Conservation (phyloP, 2,888 invertebrate genomes). For the Perithous albicinctus region DNA sequence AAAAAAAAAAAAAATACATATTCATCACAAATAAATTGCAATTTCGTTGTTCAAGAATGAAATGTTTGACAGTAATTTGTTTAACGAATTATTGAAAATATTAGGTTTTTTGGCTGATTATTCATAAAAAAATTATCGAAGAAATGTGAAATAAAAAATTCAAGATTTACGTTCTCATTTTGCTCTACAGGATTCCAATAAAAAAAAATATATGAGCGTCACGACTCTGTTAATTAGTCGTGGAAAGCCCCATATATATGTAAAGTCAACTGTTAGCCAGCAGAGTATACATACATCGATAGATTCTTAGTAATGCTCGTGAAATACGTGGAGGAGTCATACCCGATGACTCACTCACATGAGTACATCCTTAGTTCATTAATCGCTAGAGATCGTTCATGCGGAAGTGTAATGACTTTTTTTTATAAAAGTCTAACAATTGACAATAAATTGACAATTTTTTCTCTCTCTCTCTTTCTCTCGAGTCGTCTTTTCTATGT, state of each 20-base stretch:
- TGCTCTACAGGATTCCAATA: too few species aligned
- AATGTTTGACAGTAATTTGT: too few species aligned
- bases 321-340: slow-evolving; percentile 67
- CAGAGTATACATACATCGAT: slow-evolving; percentile 19
- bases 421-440: not conserved
- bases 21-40: too few species aligned
- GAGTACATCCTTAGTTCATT: slow-evolving; percentile 15
- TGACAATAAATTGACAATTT: not conserved
- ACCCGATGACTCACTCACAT: slow-evolving; percentile 44
- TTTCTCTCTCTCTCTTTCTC: not conserved
- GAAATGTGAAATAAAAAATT: too few species aligned
- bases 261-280: not conserved
- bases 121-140: too few species aligned
- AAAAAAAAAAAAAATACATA: too few species aligned
- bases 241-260: slow-evolving; percentile 4
- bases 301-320: slow-evolving; percentile 62
- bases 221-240: not conserved
- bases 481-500: not conserved
- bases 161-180: too few species aligned
- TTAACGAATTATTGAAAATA: too few species aligned
- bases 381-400: not conserved
- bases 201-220: too few species aligned
- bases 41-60: too few species aligned
- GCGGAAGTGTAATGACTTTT: not conserved
- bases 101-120: too few species aligned